A percentile compares a stretch with the other conserved stretches of the same genome.
Evolutionary conservation across 1,140 invertebrate genomes (phyloP).

Genomic region (Agrypnia vestita): DNA sequence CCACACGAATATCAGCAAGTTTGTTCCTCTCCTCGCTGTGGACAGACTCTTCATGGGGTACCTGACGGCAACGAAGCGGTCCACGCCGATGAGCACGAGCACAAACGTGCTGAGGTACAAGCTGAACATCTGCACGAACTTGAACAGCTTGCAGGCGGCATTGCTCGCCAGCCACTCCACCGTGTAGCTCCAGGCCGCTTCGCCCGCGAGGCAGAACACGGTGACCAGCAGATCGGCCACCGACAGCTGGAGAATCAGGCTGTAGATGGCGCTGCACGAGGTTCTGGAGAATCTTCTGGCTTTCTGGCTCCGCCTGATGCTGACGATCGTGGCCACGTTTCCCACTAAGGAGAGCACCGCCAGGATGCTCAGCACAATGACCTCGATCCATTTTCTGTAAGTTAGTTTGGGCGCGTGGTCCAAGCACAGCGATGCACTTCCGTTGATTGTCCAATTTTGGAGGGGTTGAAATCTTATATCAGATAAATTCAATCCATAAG

Average conservation of each 20-base stretch:
- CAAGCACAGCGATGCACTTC: constrained; percentile 68
- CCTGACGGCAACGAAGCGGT: constrained; percentile 85
- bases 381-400: constrained; percentile 74
- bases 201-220: constrained; percentile 85
- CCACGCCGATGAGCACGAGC: constrained; percentile 86
- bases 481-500: constrained; percentile 45
- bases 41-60: constrained; percentile 86
- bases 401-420: constrained; percentile 79
- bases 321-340: constrained; percentile 83
- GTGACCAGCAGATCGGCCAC: constrained; percentile 86
- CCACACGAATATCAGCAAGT: constrained; percentile 79
- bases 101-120: constrained; percentile 90
- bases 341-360: constrained; percentile 82
- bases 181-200: constrained; percentile 85
- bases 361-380: constrained; percentile 78
- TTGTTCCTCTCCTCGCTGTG: constrained; percentile 77
- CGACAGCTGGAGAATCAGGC: constrained; percentile 83
- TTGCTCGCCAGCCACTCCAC: constrained; percentile 88
- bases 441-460: constrained; percentile 62
- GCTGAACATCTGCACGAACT: constrained; percentile 87
- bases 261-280: constrained; percentile 82
- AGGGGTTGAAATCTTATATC: not conserved
- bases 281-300: constrained; percentile 72
- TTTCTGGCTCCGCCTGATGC: constrained; percentile 76
- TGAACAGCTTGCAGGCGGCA: constrained; percentile 84